Base-by-base conservation (phyloP, 2,797 vertebrate species). In the Sebastes jordani region DNA sequence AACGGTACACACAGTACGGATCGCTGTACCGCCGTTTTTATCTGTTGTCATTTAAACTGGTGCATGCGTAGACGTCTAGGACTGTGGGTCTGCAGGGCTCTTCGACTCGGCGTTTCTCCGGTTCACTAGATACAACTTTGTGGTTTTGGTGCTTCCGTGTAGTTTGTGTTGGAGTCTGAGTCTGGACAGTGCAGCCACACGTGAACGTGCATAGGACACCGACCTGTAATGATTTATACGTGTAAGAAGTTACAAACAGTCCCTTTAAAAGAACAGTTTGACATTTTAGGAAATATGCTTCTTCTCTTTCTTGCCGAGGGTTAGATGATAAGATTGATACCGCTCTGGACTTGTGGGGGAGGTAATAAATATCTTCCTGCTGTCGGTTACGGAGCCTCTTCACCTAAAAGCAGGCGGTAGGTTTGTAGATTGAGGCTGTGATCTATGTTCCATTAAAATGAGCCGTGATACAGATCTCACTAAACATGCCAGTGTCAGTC, bases 381-480 rank as follows among this genome's bases (percentile, higher is more conserved):
- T 55, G 56, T 18, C n/a, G 18, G 6, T 11, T 49, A 25, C 78
- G 36, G 27, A 58, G 10, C 42, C 38, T 59, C 46, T 66, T 74
- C 54, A 27, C 20, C 78, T 29, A 7, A 60, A 62, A 16, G 23
- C 22, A 49, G 49, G 49, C 0, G 2, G 20, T n/a, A 52, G 3
- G 49, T 52, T n/a, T n/a, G 49, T 52, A 52, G 64, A 59, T 74
- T 34, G 42, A 73, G 7, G 59, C 46, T 2, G 34, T 63, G 65
- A 77, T 84, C n/a, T 58, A 76, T 72, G 63, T 67, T 86, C 70
- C 73, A 61, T 72, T 79, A 86, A 90, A 87, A 71, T 59, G 49
- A 89, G 61, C 61, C 25, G 66, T 32, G 74, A 71, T 71, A 46
- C 73, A 80, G 30, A 81, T 81, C 62, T 78, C 30, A 42, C 11